These are phyloP conservation scores for Liodrosophila aerea DNA, from an alignment of 2,888 invertebrate genomes.

Conservation along the genomic window DNA sequence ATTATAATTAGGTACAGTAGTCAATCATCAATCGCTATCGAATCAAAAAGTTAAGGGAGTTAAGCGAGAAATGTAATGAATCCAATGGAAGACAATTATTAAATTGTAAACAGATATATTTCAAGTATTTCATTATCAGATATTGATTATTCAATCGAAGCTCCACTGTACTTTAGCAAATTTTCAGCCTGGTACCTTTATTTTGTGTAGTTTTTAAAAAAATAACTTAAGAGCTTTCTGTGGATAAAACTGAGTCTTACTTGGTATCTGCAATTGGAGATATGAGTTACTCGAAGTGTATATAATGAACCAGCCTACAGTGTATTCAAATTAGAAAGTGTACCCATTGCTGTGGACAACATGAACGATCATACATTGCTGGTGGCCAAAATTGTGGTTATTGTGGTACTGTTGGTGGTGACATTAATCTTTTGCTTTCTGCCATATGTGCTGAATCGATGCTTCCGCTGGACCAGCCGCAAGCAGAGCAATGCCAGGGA, in stretches of 20 bases:
- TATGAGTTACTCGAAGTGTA: slow-evolving; percentile 8
- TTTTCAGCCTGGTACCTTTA: not conserved
- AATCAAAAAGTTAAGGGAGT: too few species aligned
- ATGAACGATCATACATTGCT: slow-evolving; percentile 43
- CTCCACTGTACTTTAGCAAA: slow-evolving; percentile 10
- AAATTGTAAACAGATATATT: too few species aligned
- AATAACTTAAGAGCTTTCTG: slow-evolving; percentile 23
- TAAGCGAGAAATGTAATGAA: too few species aligned
- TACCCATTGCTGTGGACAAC: not conserved
- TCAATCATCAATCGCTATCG: slow-evolving; percentile 3
- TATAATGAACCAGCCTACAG: slow-evolving; percentile 18
- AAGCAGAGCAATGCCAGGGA: slow-evolving; percentile 73
- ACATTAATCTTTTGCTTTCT: slow-evolving; percentile 89
- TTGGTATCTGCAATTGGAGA: slow-evolving; percentile 2
- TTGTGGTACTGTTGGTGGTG: slow-evolving; percentile 89
- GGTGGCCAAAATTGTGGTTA: slow-evolving; percentile 89
- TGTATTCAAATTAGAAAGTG: slow-evolving; percentile 5
- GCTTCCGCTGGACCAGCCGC: slow-evolving; percentile 85
- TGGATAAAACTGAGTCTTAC: slow-evolving; percentile 8
- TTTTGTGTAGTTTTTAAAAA: not conserved
- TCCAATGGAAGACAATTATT: too few species aligned
- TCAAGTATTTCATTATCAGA: too few species aligned
- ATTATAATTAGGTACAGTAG: slow-evolving; percentile 12
- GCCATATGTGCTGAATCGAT: slow-evolving; percentile 87
- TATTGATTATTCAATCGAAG: not conserved